These are phyloP conservation scores for Scophthalmus maximus DNA, from an alignment of 2,113 vertebrate genomes.

Conservation along the genomic window DNA sequence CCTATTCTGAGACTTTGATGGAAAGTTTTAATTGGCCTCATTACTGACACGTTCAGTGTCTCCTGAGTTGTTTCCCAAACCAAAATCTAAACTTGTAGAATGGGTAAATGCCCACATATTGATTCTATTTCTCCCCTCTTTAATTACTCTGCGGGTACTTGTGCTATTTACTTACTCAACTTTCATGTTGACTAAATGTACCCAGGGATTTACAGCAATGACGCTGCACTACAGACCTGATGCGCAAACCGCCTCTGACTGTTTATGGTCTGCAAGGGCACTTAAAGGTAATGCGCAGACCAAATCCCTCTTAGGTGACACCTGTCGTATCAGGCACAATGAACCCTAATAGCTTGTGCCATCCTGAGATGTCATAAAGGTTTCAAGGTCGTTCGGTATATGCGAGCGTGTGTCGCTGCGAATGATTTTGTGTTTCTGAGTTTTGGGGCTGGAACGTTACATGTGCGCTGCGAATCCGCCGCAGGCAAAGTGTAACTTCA, in stretches of 20 bases:
- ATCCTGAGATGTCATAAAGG: conserved; percentile 30
- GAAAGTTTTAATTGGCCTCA: conserved; percentile 67
- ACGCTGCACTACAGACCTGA: conserved; percentile 8
- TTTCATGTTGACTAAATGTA: not conserved
- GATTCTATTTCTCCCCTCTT: conserved; percentile 7
- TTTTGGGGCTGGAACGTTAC: not conserved
- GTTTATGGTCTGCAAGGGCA: conserved; percentile 29
- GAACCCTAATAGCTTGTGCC: conserved; percentile 55
- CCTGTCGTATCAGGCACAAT: conserved; percentile 60
- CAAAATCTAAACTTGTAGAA: conserved; percentile 38
- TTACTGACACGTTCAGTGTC: conserved; percentile 41
- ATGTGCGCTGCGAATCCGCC: not conserved
- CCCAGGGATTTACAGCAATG: not conserved
- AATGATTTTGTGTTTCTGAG: not conserved
- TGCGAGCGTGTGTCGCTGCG: no score
- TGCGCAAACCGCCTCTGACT: not conserved
- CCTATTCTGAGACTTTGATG: conserved; percentile 43
- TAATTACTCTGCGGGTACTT: conserved; percentile 30
- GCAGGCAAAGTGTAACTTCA: conserved; percentile 10
- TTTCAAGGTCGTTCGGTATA: conserved; percentile 8
- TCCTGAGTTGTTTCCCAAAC: conserved; percentile 37
- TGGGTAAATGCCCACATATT: conserved; percentile 38
- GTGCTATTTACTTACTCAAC: conserved; percentile 10
- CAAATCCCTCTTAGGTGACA: conserved; percentile 58
- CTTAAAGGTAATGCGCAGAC: conserved; percentile 36